phyloP scores from a whole-genome alignment of 2,888 invertebrate genomes.

The Phyllotreta cruciferae region DNA sequence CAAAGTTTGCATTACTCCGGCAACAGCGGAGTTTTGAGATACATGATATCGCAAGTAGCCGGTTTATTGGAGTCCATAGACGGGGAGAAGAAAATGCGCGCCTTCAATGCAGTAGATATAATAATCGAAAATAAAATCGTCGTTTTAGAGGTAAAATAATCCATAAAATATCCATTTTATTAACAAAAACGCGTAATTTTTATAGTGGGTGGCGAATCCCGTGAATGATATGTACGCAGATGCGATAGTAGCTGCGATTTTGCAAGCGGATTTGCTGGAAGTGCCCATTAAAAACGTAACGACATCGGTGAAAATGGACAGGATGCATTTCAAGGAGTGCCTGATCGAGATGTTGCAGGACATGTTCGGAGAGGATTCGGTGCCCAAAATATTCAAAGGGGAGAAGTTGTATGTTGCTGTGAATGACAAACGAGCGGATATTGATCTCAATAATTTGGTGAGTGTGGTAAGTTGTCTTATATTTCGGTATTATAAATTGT shows the following conservation, averaged over 20 bases:
- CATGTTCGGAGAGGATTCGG: constrained; percentile 94
- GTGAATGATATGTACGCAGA: constrained; percentile 99
- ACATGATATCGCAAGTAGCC: constrained; percentile 80
- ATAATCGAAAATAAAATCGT: constrained; percentile 82
- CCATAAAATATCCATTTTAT: neutral
- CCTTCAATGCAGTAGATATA: constrained; percentile 85
- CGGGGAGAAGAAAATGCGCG: constrained; percentile 74
- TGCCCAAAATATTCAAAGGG: constrained; percentile 92
- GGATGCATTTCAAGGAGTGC: constrained; percentile 92
- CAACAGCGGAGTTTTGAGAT: constrained; percentile 72
- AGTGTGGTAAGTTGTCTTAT: too few species aligned
- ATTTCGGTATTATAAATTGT: constrained; percentile 22
- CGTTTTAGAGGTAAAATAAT: constrained; percentile 70
- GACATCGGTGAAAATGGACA: constrained; percentile 77
- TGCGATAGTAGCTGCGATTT: constrained; percentile 85
- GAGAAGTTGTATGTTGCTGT: constrained; percentile 87
- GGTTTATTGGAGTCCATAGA: constrained; percentile 74
- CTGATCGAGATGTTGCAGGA: constrained; percentile 89
- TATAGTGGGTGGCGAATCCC: constrained; percentile 90
- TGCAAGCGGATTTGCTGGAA: constrained; percentile 80
- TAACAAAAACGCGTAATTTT: constrained; percentile 24
- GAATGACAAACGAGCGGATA: constrained; percentile 82
- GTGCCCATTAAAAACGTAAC: constrained; percentile 68
- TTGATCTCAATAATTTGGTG: constrained; percentile 82
- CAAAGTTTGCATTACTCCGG: constrained; percentile 90